Evolutionary conservation across 2,113 vertebrate genomes (phyloP).

Genomic region (Psophia crepitans): DNA sequence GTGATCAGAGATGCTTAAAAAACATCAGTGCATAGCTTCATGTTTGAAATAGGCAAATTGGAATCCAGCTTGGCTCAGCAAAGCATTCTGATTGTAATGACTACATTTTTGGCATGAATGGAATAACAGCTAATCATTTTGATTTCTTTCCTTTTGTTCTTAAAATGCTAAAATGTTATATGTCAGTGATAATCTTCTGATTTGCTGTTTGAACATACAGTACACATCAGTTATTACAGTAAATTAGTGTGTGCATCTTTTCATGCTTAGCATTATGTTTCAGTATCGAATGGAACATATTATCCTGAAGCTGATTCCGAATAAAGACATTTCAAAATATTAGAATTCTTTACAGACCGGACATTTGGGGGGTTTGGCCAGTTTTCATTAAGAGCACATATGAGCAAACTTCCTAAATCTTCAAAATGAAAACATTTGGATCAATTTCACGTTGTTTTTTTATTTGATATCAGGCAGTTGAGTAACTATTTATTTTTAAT

Average conservation of each 20-base stretch:
- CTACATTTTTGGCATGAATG: background rate
- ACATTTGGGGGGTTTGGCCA: background rate
- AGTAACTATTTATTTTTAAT: background rate
- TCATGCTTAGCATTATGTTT: background rate
- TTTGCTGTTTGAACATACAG: background rate
- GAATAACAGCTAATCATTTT: background rate
- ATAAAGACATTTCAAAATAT: background rate
- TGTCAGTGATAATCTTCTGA: background rate
- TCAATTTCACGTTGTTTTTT: background rate
- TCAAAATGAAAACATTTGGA: background rate
- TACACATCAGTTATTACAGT: background rate
- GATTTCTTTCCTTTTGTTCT: conserved; percentile 5
- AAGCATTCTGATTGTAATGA: background rate
- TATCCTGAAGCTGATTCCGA: background rate
- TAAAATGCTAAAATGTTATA: background rate
- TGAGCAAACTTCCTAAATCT: background rate
- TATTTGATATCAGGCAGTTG: background rate
- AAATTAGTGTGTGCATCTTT: background rate
- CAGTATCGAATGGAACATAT: background rate
- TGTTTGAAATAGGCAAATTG: background rate
- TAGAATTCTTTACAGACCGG: background rate
- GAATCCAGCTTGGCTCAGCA: background rate
- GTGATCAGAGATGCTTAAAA: background rate
- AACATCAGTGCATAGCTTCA: background rate
- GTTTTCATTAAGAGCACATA: background rate